phyloP scores from a whole-genome alignment of 2,797 vertebrate genomes.

The Carduelis carduelis region DNA sequence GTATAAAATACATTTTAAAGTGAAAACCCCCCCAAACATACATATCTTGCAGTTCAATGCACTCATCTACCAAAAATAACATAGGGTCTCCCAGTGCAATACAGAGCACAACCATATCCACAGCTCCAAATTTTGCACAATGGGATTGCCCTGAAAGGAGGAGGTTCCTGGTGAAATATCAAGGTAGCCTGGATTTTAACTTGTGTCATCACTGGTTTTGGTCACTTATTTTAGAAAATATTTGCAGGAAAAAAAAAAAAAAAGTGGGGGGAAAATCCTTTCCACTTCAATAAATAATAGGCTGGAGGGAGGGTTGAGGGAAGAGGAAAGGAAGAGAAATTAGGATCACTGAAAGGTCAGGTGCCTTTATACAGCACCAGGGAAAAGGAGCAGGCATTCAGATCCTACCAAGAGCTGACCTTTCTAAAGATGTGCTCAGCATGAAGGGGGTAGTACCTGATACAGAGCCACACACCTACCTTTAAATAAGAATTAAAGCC shows the following conservation, averaged over 20 bases:
- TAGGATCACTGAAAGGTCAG: constrained; percentile 73
- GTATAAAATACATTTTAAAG: neutral
- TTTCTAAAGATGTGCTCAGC: constrained; percentile 71
- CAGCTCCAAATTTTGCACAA: neutral
- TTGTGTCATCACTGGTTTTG: neutral
- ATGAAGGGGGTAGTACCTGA: constrained; percentile 48
- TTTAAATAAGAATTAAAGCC: constrained; percentile 70
- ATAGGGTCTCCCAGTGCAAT: fast-evolving
- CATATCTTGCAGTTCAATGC: neutral
- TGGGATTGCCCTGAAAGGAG: neutral
- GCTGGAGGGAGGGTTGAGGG: neutral
- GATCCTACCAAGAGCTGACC: constrained; percentile 70
- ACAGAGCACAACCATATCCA: neutral
- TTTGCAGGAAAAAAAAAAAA: neutral
- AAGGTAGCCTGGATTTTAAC: neutral
- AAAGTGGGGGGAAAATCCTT: neutral
- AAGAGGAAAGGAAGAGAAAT: constrained; percentile 54
- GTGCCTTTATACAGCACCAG: constrained; percentile 57
- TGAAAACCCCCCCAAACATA: fast-evolving
- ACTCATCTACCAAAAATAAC: neutral
- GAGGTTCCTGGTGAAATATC: neutral
- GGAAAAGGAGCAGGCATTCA: constrained; percentile 56
- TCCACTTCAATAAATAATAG: constrained; percentile 50
- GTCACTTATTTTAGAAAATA: neutral
- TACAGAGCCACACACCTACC: constrained; percentile 53